Base-by-base conservation (phyloP, 2,888 invertebrate species). In the Parnassius glacialis region DNA sequence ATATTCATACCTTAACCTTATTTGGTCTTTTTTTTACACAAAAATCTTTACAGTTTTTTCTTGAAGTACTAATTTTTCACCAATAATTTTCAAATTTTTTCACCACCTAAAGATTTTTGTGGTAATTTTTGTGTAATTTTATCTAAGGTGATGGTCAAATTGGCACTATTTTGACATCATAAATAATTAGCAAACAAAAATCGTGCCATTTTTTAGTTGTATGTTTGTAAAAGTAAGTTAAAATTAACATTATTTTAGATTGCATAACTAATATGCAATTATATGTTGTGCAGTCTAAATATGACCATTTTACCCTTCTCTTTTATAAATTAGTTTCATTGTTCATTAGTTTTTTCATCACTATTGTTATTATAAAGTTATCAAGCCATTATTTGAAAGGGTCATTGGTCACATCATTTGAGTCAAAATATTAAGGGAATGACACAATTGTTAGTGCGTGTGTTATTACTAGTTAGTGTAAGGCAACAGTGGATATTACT, bases 391-490 rank as follows among this genome's bases (percentile, higher is more conserved):
- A 45, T 45, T 47, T n/a, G n/a, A 72, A 67, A 61, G 73, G 69
- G 57, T 65, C 59, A 65, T 69, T 67, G 74, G 65, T 62, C 63
- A 62, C 57, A 61, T 52, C 59, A 56, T 59, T 55, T 55, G 16
- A 65, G 59, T 65, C 56, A 50, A 68, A 67, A 57, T 64, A 61
- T 83, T 85, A 83, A 82, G 80, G 81, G 86, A 87, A 86, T 89
- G 87, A 80, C 75, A 82, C 75, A 76, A 76, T 59, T 83, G 82
- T 87, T 87, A 87, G 85, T 80, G 79, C 69, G 87, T 83, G 87
- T 86, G 87, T 85, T 82, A 79, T 72, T 81, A 78, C 71, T 85
- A 84, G 74, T 68, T 85, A 84, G 74, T 68, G 64, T 72, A 83
- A 85, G 82, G 71, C 65, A 59, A 70, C 75, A 68, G 73, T 72